These are phyloP conservation scores for Octomys mimax DNA, from an alignment of 2,797 vertebrate genomes.

Conservation along the genomic window DNA sequence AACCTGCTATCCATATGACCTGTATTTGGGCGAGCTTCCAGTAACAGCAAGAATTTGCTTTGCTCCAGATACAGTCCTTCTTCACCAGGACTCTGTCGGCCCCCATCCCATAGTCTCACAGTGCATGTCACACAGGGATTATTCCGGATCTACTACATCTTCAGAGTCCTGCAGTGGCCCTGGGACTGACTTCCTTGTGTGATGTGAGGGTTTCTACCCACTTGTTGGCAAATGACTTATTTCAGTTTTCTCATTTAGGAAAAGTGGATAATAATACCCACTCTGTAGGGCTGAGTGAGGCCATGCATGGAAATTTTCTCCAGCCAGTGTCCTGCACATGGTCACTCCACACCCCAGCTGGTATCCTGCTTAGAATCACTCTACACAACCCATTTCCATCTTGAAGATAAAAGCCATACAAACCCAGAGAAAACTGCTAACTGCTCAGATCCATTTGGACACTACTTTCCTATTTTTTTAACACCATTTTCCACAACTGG, in stretches of 20 bases:
- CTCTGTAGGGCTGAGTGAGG: background rate
- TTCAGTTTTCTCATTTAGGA: constrained; percentile 31
- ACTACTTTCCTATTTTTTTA: background rate
- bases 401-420: background rate
- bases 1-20: constrained; percentile 59
- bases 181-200: background rate
- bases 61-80: background rate
- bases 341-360: background rate
- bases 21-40: constrained; percentile 61
- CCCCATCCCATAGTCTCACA: background rate
- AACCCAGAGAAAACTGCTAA: background rate
- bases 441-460: background rate
- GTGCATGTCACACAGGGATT: background rate
- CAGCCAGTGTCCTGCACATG: background rate
- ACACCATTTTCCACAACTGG: background rate
- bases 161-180: background rate
- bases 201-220: background rate
- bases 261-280: background rate
- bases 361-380: background rate
- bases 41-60: constrained; percentile 32
- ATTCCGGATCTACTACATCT: background rate
- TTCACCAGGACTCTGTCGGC: background rate
- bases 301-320: background rate
- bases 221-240: background rate
- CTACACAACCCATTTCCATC: background rate